Conservation (phyloP, 2,888 invertebrate species). For the Trachelus stipa region DNA sequence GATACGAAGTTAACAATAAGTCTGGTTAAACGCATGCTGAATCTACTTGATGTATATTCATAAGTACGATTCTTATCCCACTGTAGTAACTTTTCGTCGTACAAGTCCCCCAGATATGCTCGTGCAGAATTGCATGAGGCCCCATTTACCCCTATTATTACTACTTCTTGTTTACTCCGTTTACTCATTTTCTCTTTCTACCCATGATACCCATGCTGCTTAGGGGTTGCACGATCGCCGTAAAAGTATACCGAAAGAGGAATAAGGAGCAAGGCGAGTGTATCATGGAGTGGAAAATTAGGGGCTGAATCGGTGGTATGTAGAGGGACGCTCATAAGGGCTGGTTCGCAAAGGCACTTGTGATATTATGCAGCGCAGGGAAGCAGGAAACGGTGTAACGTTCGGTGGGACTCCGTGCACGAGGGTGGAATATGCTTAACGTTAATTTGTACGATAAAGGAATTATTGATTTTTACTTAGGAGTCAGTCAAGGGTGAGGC, state of each 20-base stretch:
- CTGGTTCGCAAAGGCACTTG: conserved; percentile 21
- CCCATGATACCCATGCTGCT: conserved; percentile 18
- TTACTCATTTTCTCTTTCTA: conserved; percentile 13
- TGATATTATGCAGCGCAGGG: conserved; percentile 52
- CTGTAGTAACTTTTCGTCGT: neutral
- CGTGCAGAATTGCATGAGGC: neutral
- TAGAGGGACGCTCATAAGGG: conserved; percentile 1
- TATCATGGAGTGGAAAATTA: conserved; percentile 21
- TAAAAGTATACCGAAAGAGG: conserved; percentile 13
- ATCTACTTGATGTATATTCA: neutral
- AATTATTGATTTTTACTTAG: conserved; percentile 65
- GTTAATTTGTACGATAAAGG: conserved; percentile 64
- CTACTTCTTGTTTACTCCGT: conserved; percentile 2
- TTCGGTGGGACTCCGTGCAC: conserved; percentile 42
- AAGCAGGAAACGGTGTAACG: conserved; percentile 42
- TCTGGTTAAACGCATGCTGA: neutral
- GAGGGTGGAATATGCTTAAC: conserved; percentile 62
- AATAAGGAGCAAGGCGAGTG: conserved; percentile 21
- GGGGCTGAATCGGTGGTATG: conserved; percentile 12
- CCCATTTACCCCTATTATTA: conserved; percentile 9
- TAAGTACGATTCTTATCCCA: neutral
- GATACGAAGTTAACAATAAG: neutral
- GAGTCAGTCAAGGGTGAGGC: conserved; percentile 53
- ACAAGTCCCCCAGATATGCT: neutral
- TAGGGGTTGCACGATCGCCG: conserved; percentile 29